These are phyloP conservation scores for Petromus typicus DNA, from an alignment of 2,113 vertebrate genomes.

Conservation along the genomic window DNA sequence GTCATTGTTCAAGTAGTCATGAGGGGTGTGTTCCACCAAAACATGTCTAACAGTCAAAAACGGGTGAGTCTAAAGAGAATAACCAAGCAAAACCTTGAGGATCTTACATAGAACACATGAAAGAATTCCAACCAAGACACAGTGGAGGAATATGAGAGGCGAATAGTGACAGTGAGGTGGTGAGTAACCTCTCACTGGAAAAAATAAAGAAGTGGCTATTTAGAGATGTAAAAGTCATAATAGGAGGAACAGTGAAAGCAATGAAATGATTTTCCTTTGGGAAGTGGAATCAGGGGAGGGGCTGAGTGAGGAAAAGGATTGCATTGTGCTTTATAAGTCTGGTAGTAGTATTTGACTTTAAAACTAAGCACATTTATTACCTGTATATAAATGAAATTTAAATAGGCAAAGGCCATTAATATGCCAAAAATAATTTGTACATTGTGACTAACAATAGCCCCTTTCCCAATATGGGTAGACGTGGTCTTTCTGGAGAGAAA, in stretches of 20 bases:
- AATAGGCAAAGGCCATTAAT: slow-evolving; percentile 73
- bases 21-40: background rate
- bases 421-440: slow-evolving; percentile 74
- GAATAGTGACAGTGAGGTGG: background rate
- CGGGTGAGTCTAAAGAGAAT: background rate
- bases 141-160: background rate
- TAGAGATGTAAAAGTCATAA: background rate
- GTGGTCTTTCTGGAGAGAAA: slow-evolving; percentile 45
- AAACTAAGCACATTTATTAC: slow-evolving; percentile 66
- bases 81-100: background rate
- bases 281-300: background rate
- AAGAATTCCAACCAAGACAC: background rate
- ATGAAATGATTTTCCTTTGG: slow-evolving; percentile 40
- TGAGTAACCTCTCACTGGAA: background rate
- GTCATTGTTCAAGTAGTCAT: slow-evolving; percentile 4
- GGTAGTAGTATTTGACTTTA: slow-evolving; percentile 62
- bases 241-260: background rate
- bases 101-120: background rate
- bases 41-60: background rate
- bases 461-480: slow-evolving; percentile 33
- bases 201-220: slow-evolving; percentile 42
- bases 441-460: slow-evolving; percentile 40
- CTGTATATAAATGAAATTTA: slow-evolving; percentile 66
- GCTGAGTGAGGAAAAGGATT: background rate
- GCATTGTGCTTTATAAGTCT: slow-evolving; percentile 60